Evolutionary conservation across 2,888 invertebrate genomes (phyloP).

Genomic region (Acanthacorydalis orientalis): DNA sequence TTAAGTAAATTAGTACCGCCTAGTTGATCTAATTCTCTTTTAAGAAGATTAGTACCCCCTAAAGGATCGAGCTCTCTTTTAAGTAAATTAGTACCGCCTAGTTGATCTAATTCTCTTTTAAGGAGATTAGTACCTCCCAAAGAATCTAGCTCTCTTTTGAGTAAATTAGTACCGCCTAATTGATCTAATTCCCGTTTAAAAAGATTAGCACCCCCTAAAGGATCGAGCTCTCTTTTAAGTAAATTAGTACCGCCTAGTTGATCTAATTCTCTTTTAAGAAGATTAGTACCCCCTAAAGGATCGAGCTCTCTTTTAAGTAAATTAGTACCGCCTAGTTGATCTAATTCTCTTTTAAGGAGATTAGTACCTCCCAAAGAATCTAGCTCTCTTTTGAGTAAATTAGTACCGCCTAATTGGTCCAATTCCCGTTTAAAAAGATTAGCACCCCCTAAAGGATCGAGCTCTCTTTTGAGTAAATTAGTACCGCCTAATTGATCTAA

Average conservation of each 20-base stretch:
- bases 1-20: too few relatives aligned
- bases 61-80: too few relatives aligned
- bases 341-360: neutral
- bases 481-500: neutral
- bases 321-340: neutral
- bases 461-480: neutral
- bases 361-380: neutral
- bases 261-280: neutral
- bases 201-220: constrained; percentile 1
- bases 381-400: constrained; percentile 1
- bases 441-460: constrained; percentile 1
- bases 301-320: neutral
- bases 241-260: constrained; percentile 1
- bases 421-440: constrained; percentile 1
- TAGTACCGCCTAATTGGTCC: constrained; percentile 1
- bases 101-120: neutral
- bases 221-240: neutral
- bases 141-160: constrained; percentile 1
- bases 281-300: neutral
- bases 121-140: constrained; percentile 1
- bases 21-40: too few relatives aligned
- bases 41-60: too few relatives aligned
- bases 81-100: too few relatives aligned
- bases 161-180: neutral
- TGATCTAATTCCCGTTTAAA: neutral